These are phyloP conservation scores for Cremastinae sp. DNA, from an alignment of 2,888 invertebrate species.

Conservation along the genomic window DNA sequence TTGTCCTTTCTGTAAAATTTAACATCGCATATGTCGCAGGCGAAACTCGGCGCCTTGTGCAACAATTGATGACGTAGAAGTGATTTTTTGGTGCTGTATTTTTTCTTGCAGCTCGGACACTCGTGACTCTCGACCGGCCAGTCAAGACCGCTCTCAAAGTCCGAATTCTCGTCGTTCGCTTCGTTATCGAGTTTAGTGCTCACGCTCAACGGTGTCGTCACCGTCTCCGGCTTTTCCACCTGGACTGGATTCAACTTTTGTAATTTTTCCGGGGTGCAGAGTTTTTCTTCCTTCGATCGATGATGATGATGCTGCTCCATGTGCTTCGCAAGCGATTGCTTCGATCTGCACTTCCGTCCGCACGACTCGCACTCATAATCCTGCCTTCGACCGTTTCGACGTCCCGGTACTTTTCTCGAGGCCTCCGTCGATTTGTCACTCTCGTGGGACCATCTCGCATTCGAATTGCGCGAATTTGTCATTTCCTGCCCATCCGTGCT, in stretches of 20 bases:
- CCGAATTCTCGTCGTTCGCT: conserved; percentile 74
- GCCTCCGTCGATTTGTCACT: conserved; percentile 22
- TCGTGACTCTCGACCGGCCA: conserved; percentile 79
- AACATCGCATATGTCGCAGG: conserved; percentile 78
- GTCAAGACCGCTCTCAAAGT: conserved; percentile 76
- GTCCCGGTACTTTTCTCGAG: conserved; percentile 31
- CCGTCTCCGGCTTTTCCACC: conserved; percentile 14
- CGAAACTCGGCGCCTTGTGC: conserved; percentile 79
- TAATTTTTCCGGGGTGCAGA: conserved; percentile 29
- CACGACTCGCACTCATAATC: conserved; percentile 74
- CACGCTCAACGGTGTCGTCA: conserved; percentile 38
- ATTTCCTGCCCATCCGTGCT: conserved; percentile 56
- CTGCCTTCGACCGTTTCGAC: conserved; percentile 46
- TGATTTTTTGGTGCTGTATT: conserved; percentile 78
- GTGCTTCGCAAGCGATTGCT: conserved; percentile 74
- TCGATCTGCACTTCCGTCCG: conserved; percentile 74
- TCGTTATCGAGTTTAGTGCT: conserved; percentile 63
- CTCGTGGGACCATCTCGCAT: conserved; percentile 29
- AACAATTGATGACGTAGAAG: conserved; percentile 76
- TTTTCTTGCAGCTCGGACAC: conserved; percentile 77
- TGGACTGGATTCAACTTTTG: too few species aligned
- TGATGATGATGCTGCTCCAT: conserved; percentile 75
- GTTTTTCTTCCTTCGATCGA: conserved; percentile 72
- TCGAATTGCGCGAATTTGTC: conserved; percentile 29
- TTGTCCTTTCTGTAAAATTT: conserved; percentile 79